Evolutionary conservation across 2,113 vertebrate species (phyloP).

Genomic region (Rousettus leschenaultii): DNA sequence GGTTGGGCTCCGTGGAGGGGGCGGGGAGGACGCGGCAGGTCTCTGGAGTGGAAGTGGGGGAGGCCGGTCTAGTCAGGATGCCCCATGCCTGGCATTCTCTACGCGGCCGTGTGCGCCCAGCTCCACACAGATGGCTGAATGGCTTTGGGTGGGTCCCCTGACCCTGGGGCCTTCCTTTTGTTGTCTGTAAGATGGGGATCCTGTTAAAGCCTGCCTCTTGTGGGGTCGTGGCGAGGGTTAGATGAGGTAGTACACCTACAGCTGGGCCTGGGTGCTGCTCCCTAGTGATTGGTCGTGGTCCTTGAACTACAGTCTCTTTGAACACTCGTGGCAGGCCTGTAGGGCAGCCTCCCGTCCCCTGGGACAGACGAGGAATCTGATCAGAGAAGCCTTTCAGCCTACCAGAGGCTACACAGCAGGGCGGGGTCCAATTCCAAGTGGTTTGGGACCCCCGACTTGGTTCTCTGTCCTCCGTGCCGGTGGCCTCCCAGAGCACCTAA

Average conservation of each 20-base stretch:
- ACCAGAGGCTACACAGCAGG: background rate
- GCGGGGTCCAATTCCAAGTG: background rate
- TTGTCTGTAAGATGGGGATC: background rate
- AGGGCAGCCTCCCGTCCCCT: background rate
- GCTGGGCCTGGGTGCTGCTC: background rate
- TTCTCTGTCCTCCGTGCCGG: rapidly evolving
- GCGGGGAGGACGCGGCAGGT: background rate
- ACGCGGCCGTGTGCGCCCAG: background rate
- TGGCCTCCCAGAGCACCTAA: background rate
- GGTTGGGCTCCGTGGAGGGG: background rate
- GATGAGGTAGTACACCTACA: background rate
- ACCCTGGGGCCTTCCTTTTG: background rate
- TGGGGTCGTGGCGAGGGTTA: background rate
- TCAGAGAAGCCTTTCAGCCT: background rate
- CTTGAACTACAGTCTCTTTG: background rate
- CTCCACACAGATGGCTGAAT: rapidly evolving
- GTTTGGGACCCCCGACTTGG: background rate
- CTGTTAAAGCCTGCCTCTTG: background rate
- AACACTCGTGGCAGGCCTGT: background rate
- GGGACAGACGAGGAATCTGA: background rate
- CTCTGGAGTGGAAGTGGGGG: background rate
- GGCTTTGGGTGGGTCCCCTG: background rate
- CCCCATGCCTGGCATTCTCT: rapidly evolving
- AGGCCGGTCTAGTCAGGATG: background rate
- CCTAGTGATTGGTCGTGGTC: rapidly evolving